A percentile compares a stretch with the other conserved stretches of the same genome.
Conservation (phyloP, 2,113 vertebrate species). For the Etia nguti region DNA sequence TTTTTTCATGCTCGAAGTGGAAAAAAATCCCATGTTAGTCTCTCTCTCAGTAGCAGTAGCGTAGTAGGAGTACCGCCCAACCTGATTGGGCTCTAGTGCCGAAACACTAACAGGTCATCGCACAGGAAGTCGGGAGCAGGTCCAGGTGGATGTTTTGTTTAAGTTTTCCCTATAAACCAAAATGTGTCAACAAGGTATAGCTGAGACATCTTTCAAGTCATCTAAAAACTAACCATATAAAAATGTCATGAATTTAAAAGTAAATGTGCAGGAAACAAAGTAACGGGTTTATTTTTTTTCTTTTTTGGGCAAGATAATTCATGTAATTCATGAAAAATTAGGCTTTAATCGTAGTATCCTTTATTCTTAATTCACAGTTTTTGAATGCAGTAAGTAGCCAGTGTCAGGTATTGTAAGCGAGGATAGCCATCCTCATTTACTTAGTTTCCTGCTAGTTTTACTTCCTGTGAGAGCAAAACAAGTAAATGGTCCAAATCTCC, state of each 20-base stretch:
- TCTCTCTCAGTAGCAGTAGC: background rate
- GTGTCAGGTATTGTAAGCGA: background rate
- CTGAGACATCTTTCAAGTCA: fast-evolving
- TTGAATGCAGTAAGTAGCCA: background rate
- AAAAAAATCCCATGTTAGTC: background rate
- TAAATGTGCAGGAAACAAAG: background rate
- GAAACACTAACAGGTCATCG: fast-evolving
- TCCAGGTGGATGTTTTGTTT: background rate
- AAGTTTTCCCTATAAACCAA: background rate
- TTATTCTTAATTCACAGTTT: background rate
- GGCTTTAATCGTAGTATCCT: background rate
- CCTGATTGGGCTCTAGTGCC: background rate
- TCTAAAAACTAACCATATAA: background rate
- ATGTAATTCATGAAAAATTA: background rate
- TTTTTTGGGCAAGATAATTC: background rate
- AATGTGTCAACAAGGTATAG: background rate
- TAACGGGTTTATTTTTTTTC: background rate
- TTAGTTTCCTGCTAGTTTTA: background rate
- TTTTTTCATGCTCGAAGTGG: background rate
- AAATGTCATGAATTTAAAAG: background rate
- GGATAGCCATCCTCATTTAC: background rate
- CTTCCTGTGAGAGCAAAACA: slow-evolving; percentile 21
- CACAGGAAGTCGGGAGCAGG: background rate
- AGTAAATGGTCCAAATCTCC: slow-evolving; percentile 1
- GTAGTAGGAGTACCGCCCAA: fast-evolving